phyloP scores from a whole-genome alignment of 2,888 invertebrate species.

The Sthenelais limicola region DNA sequence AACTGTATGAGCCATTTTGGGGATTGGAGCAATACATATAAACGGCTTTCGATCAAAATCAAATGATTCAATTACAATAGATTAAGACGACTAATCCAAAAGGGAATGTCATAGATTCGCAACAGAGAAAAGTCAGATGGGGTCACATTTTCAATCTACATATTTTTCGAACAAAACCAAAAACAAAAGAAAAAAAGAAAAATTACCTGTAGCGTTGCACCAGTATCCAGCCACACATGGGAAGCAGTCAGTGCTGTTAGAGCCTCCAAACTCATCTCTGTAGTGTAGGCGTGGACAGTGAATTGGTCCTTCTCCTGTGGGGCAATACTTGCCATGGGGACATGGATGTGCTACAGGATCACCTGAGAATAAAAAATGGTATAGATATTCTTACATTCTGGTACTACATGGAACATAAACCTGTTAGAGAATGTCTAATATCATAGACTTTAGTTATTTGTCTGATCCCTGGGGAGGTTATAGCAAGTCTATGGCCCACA shows the following conservation, averaged over 20 bases:
- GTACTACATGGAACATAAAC: neutral
- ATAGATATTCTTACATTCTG: too few species aligned
- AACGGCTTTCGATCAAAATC: too few species aligned
- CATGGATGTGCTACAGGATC: conserved; percentile 58
- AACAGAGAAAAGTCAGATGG: too few species aligned
- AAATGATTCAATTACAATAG: too few species aligned
- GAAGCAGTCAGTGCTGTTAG: conserved; percentile 60
- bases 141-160: neutral
- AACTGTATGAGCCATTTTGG: too few species aligned
- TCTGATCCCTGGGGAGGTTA: too few species aligned
- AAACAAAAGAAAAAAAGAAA: neutral
- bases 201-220: conserved; percentile 66
- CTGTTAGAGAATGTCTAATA: neutral
- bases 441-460: neutral
- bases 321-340: conserved; percentile 66
- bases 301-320: conserved; percentile 59
- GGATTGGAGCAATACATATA: too few species aligned
- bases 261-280: conserved; percentile 60
- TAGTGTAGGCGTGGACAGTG: conserved; percentile 64
- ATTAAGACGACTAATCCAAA: too few species aligned
- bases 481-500: too few species aligned
- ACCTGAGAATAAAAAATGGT: conserved; percentile 47
- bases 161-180: neutral
- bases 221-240: conserved; percentile 65
- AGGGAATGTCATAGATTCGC: too few species aligned